Percentiles rank a stretch among this genome's conserved stretches.
Evolutionary conservation across 2,888 invertebrate genomes (phyloP).

Genomic region (Protophormia terraenovae): DNA sequence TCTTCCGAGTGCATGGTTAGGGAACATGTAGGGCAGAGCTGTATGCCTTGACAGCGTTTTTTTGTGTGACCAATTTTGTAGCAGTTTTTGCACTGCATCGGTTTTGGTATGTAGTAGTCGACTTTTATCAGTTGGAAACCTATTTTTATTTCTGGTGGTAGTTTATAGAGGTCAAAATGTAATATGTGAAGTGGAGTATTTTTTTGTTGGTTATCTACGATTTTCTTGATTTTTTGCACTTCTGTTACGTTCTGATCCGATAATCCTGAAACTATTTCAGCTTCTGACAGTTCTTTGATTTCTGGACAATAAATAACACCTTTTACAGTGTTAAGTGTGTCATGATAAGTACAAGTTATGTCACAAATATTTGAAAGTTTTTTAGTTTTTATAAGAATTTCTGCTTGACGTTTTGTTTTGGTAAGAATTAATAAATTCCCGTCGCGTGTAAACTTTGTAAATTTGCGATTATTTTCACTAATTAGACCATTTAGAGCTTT

Average conservation of each 20-base stretch:
- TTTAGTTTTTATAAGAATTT: conserved; percentile 21
- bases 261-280: conserved; percentile 24
- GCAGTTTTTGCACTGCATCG: conserved; percentile 53
- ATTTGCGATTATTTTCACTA: neutral
- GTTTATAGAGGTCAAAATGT: conserved; percentile 20
- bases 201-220: neutral
- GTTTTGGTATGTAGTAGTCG: conserved; percentile 34
- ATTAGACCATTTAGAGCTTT: conserved; percentile 19
- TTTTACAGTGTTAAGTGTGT: conserved; percentile 47
- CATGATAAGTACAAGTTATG: neutral
- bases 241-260: conserved; percentile 35
- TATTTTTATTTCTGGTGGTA: conserved; percentile 43
- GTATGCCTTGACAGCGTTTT: conserved; percentile 5
- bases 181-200: conserved; percentile 45
- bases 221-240: conserved; percentile 48
- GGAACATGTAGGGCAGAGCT: neutral
- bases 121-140: conserved; percentile 39
- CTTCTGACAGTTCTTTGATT: conserved; percentile 15
- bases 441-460: conserved; percentile 28
- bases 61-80: conserved; percentile 38
- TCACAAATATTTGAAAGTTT: conserved; percentile 32
- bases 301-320: conserved; percentile 42
- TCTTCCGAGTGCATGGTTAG: neutral
- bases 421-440: conserved; percentile 8
- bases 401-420: conserved; percentile 4